Evolutionary conservation across 1,140 invertebrate genomes (phyloP), one percentile per base, ranked within the genome.

Genomic region (Glossosoma conforme): DNA sequence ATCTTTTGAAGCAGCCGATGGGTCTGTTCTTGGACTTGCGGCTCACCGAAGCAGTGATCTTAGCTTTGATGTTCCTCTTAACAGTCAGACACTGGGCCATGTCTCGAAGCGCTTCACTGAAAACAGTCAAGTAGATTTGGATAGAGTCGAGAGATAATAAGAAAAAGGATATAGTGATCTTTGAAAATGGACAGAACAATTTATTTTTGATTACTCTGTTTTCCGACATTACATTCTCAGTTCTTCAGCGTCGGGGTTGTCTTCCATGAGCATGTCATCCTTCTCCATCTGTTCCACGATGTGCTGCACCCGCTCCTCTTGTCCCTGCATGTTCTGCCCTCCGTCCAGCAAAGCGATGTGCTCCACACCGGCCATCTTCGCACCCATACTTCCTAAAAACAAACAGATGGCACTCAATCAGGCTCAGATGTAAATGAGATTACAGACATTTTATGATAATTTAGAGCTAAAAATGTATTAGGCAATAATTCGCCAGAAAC

Each of bases 11-110:
- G 54, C 73, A 62, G 2, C 76, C 70, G 13, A 83, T 69, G 0
- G 76, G 70, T 38, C 67, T 65, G 21, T 62, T 59, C 56, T 71
- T 77, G 4, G 74, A 73, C 15, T 74, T 77, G 48, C 70, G 58
- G 59, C 70, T 80, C 13, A 82, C 72, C 0, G 77, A 77, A 2
- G 72, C 72, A 0, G 75, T 70, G n/a, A 85, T 60, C 60, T 80
- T 81, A 15, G 69, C 72, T 54, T 78, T 79, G 0, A 84, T 74
- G 25, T 68, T 68, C 50, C 79, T 70, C 62, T 84, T 85, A 40
- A 82, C 72, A 2, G 78, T 79, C 40, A 85, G 62, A 22, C 77
- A 74, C 61, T 84, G 78, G 0, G 82, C 78, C 60, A 85, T 73
- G 32, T 81, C 77, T 46, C 76, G 69, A 32, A 84, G 61, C 1